These are phyloP conservation scores for Myopa tessellatipennis DNA, from an alignment of 2,888 invertebrate species.

Conservation along the genomic window DNA sequence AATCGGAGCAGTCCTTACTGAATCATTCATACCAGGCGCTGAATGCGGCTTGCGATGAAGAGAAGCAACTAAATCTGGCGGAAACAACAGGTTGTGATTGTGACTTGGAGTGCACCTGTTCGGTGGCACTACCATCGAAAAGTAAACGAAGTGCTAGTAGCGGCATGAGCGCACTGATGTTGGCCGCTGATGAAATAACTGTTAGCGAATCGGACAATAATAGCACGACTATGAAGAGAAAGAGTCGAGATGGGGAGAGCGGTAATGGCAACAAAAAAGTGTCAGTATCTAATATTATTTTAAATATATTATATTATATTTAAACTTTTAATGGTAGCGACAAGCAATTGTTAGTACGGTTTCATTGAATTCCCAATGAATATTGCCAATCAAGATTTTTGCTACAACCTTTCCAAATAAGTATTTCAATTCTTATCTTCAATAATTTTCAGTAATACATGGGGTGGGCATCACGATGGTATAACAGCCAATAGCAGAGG, in stretches of 20 bases:
- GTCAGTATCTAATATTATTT: constrained; percentile 11
- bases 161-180: constrained; percentile 48
- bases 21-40: constrained; percentile 63
- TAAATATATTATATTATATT: too few relatives aligned
- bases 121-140: neutral
- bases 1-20: constrained; percentile 60
- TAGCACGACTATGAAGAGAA: constrained; percentile 59
- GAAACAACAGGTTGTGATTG: constrained; percentile 57
- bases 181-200: constrained; percentile 62
- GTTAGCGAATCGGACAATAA: constrained; percentile 64
- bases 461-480: constrained; percentile 49
- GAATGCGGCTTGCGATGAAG: constrained; percentile 42
- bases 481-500: constrained; percentile 23
- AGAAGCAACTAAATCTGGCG: constrained; percentile 50
- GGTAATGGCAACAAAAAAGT: constrained; percentile 14
- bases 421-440: neutral
- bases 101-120: constrained; percentile 60
- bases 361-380: neutral
- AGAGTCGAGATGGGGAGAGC: constrained; percentile 14
- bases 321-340: neutral
- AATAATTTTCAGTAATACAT: constrained; percentile 32
- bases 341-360: neutral
- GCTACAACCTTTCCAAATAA: neutral
- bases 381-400: neutral
- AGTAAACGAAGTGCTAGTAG: constrained; percentile 36